phyloP scores from a whole-genome alignment of 64 coral and sea anemone species.

The Montipora sp. region DNA sequence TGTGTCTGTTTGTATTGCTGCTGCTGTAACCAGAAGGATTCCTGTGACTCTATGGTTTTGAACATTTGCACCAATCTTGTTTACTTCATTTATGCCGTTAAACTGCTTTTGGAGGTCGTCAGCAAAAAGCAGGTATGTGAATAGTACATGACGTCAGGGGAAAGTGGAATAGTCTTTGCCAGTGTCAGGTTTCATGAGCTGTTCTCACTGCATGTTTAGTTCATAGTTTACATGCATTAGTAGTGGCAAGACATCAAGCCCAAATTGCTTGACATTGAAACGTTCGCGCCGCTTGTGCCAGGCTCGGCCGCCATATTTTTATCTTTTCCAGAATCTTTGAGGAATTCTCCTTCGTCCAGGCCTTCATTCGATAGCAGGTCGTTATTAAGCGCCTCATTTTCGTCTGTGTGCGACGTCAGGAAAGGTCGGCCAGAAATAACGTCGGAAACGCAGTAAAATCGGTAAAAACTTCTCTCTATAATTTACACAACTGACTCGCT shows the following conservation, averaged over 20 bases:
- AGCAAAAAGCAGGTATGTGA: slow-evolving; percentile 32
- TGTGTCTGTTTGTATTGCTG: slow-evolving; percentile 12
- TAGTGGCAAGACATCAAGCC: slow-evolving; percentile 47
- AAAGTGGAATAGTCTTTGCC: slow-evolving; percentile 30
- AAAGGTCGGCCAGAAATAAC: no score
- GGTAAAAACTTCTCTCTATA: no score
- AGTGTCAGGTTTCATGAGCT: slow-evolving; percentile 52
- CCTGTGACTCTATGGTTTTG: slow-evolving; percentile 6
- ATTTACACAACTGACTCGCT: no score
- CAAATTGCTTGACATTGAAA: slow-evolving; percentile 4
- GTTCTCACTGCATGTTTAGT: slow-evolving; percentile 63
- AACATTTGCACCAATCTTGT: slow-evolving; percentile 47
- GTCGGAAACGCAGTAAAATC: no score
- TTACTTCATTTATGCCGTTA: slow-evolving; percentile 11
- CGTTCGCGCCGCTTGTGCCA: no score
- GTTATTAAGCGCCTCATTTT: no score
- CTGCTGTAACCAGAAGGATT: neutral
- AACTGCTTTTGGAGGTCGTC: neutral
- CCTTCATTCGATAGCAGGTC: no score
- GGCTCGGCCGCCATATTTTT: no score
- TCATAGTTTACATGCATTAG: slow-evolving; percentile 57
- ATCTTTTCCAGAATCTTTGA: no score
- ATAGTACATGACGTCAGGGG: slow-evolving; percentile 33
- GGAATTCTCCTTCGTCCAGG: no score
- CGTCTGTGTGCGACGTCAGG: no score